Base-by-base conservation (phyloP, 2,888 invertebrate species). In the Agonopterix subpropinquella region DNA sequence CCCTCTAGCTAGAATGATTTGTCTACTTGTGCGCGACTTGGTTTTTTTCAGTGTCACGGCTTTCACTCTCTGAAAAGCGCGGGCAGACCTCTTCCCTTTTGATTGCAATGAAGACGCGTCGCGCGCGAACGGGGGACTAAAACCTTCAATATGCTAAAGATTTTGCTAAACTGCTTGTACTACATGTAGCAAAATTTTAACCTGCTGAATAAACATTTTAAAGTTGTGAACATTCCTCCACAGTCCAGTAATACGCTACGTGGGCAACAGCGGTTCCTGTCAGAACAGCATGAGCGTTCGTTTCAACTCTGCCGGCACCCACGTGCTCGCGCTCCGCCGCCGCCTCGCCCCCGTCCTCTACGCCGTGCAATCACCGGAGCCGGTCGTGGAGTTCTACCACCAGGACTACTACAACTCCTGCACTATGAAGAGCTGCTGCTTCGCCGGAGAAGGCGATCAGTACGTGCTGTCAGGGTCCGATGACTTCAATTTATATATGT, bases 401-500 rank as follows among this genome's bases (percentile, higher is more conserved):
- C 44, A 51, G 44, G 95, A 96, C 54, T 98, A 98, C 77, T 96
- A 96, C 70, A 98, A 98, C 78, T 96, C 96, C 0, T 98, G 98
- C 73, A 98, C 98, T 0, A 97, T 98, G 96, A 98, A 98, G 84
- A 97, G 97, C 56, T 97, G 98, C 70, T 94, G 94, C 55, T 98
- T 98, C 80, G 97, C 96, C 11, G 98, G 98, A 0, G 93, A 94
- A 42, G 90, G 92, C 36, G 98, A 98, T 67, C 93, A 97, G 87
- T 96, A 93, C 70, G 92, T 98, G 46, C 77, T 98, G 36, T 97
- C 97, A 1, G 98, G 98, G 0, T 98, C 98, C 0, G 98, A 98
- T 80, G 97, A 98, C 76, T 98, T 98, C 73, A 97, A 96, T 78
- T 85, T 98, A 41, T 98, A 97, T 72, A 93, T 97, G 90, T 98